phyloP scores from a whole-genome alignment of 2,888 invertebrate species.

The Tenodera sinensis region DNA sequence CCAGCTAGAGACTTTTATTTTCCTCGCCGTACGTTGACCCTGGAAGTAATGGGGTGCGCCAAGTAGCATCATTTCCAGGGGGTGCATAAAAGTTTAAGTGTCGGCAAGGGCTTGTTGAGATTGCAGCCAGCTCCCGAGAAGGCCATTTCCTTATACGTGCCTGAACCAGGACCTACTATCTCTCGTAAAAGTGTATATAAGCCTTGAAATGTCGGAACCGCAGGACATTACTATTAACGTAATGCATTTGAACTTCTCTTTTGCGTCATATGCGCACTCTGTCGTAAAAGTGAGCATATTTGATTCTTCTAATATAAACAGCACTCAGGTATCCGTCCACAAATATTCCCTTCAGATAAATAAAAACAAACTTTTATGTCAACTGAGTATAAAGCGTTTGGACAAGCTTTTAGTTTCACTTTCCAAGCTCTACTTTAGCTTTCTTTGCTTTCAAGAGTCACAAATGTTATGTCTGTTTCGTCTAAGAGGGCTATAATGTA shows the following conservation, averaged over 20 bases:
- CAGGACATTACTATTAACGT: not conserved
- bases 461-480: no score
- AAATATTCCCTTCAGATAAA: no score
- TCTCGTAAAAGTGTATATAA: not conserved
- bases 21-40: not conserved
- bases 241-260: not conserved
- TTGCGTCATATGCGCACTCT: not conserved
- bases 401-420: no score
- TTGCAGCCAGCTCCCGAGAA: not conserved
- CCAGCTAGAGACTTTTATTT: not conserved
- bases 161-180: not conserved
- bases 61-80: not conserved
- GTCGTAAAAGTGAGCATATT: not conserved
- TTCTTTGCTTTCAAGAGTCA: no score
- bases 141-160: not conserved
- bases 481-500: no score
- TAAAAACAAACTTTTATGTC: no score
- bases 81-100: not conserved
- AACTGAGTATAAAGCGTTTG: no score
- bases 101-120: not conserved
- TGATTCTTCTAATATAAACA: no score
- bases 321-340: no score
- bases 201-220: not conserved
- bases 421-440: no score
- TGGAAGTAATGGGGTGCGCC: not conserved